phyloP scores from a whole-genome alignment of 2,888 invertebrate genomes.

The Chrysodeixis includens region DNA sequence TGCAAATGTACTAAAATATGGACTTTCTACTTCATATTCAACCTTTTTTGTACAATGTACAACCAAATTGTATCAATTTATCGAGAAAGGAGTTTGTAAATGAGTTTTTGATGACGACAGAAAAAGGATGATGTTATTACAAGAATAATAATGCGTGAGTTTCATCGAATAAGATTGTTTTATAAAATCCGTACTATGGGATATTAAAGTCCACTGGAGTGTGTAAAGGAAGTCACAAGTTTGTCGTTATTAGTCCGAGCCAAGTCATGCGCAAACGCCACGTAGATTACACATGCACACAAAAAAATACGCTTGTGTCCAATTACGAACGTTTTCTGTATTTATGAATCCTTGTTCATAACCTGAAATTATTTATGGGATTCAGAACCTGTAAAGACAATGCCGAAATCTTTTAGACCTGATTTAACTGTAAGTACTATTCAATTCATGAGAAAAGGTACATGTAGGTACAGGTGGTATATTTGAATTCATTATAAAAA shows the following conservation, averaged over 20 bases:
- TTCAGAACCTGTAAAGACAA: not conserved
- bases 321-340: conserved; percentile 7
- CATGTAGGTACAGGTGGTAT: no score
- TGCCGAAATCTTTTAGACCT: no score
- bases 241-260: conserved; percentile 68
- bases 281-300: conserved; percentile 45
- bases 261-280: conserved; percentile 64
- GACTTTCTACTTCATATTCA: not conserved
- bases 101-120: conserved; percentile 1
- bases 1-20: not conserved
- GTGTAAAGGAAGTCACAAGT: conserved; percentile 77
- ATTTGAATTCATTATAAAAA: no score
- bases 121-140: conserved; percentile 3
- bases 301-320: conserved; percentile 27
- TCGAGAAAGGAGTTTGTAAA: not conserved
- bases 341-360: not conserved
- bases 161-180: conserved; percentile 48
- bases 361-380: not conserved
- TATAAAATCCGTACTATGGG: conserved; percentile 54
- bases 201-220: conserved; percentile 65
- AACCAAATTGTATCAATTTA: not conserved
- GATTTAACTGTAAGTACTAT: no score
- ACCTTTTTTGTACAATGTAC: not conserved
- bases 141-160: conserved; percentile 8
- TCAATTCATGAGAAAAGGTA: no score